A percentile compares a stretch with the other conserved stretches of the same genome.
phyloP scores from a whole-genome alignment of 1,140 invertebrate genomes.

The Megalopta genalis region DNA sequence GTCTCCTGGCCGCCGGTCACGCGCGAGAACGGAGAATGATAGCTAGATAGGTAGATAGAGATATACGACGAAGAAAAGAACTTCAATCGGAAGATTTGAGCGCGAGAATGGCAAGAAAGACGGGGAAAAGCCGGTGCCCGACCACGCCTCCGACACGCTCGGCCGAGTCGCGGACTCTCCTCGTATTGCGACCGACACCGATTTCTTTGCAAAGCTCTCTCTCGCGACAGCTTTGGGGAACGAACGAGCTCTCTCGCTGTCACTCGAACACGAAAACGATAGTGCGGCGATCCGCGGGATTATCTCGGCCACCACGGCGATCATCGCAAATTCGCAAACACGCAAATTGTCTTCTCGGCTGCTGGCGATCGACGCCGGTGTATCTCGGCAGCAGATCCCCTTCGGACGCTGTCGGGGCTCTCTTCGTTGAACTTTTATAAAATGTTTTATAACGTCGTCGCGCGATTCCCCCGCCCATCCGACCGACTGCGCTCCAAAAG shows the following conservation, averaged over 20 bases:
- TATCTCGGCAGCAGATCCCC: too few species aligned
- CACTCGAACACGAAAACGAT: too few species aligned
- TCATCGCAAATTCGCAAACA: too few species aligned
- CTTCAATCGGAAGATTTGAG: conserved; percentile 69
- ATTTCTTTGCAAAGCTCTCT: conserved; percentile 41
- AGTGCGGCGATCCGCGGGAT: too few species aligned
- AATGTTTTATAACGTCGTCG: too few species aligned
- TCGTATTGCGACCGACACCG: conserved; percentile 57
- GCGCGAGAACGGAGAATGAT: conserved; percentile 9
- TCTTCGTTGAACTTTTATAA: too few species aligned
- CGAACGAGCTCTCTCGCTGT: conserved; percentile 33
- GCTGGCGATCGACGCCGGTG: too few species aligned
- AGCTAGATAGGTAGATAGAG: conserved; percentile 55
- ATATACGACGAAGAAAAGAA: conserved; percentile 50
- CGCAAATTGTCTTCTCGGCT: too few species aligned
- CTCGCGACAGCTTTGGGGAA: conserved; percentile 55
- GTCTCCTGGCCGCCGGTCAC: neutral
- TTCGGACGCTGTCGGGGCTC: too few species aligned
- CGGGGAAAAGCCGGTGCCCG: conserved; percentile 63
- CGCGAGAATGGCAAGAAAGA: conserved; percentile 75
- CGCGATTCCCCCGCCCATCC: too few species aligned
- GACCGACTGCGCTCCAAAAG: too few species aligned
- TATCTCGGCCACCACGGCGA: too few species aligned
- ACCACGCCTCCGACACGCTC: conserved; percentile 46
- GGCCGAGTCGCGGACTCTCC: conserved; percentile 52